Base-by-base conservation (phyloP, 2,888 invertebrate species). In the Andricus quercusramuli region DNA sequence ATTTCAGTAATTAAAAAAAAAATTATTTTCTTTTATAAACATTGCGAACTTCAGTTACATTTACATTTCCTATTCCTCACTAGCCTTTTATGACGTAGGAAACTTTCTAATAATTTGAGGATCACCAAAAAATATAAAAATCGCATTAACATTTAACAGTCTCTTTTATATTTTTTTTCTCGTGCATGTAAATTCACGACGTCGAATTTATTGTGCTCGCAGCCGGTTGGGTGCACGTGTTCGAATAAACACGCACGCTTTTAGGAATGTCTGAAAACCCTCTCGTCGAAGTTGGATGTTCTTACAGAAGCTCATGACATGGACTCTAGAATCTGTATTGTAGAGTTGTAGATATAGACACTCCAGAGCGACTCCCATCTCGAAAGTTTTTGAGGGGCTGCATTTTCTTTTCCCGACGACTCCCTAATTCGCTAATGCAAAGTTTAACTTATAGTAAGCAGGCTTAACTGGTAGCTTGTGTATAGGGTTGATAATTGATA, bases 151-250 rank as follows among this genome's bases (percentile, higher is more conserved):
- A 59, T n/a, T 59, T 59, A 11, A 44, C n/a, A 67, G 41, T 4
- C n/a, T 37, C 41, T 47, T n/a, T 70, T 20, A 29, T 20, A 29
- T 20, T 74, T 74, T 74, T 74, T 74, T 74, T 56, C 74, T 32
- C 29, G 32, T 56, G 17, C 32, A 32, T 29, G n/a, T 37, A 47
- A 74, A 74, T 56, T 74, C 51, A 74, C 74, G 56, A 37, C 56
- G 15, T 62, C 25, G 74, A 74, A 74, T 74, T 74, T 74, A 74
- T 74, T 74, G 56, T n/a, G 6, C 47, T 70, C 25, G 25, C 70
- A 56, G 56, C 51, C n/a, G 74, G 74, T 74, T 32, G 74, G 74
- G 3, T 74, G 74, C 74, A 74, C 74, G 74, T 74, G 74, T 74
- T 56, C 32, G 20, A 11, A 56, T 74, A 47, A 4, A 74, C 74